Conservation (phyloP, 2,888 invertebrate species). For the Tinea trinotella region DNA sequence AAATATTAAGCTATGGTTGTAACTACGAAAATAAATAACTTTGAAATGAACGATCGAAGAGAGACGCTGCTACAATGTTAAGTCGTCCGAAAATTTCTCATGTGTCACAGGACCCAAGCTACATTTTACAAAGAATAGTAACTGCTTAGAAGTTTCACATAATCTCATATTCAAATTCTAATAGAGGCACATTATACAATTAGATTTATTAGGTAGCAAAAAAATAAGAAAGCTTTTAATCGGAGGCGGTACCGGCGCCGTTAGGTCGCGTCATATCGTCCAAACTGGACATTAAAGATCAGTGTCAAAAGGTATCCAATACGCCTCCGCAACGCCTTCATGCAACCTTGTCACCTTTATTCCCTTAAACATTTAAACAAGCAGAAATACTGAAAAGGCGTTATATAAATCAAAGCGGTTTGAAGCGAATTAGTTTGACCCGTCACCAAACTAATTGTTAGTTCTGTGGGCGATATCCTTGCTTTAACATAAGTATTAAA, state of each 20-base stretch:
- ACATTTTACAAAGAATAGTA: too few species aligned
- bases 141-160: too few species aligned
- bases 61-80: too few species aligned
- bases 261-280: neutral
- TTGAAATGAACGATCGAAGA: too few species aligned
- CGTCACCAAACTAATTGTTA: conserved; percentile 30
- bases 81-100: too few species aligned
- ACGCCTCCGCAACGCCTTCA: conserved; percentile 9
- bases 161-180: too few species aligned
- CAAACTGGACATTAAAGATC: neutral
- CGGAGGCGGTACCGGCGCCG: neutral
- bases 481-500: conserved; percentile 21
- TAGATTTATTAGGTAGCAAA: conserved; percentile 7
- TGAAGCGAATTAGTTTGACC: neutral
- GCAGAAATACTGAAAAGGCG: neutral
- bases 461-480: conserved; percentile 36
- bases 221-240: conserved; percentile 2
- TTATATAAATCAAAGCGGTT: too few species aligned
- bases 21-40: too few species aligned
- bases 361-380: conserved; percentile 1
- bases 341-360: conserved; percentile 6
- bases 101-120: too few species aligned
- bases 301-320: conserved; percentile 3
- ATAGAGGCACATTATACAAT: neutral
- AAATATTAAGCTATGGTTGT: too few species aligned